A percentile compares a stretch with the other conserved stretches of the same genome.
Conservation (phyloP, 2,113 vertebrate genomes). For the Seriola quinqueradiata region DNA sequence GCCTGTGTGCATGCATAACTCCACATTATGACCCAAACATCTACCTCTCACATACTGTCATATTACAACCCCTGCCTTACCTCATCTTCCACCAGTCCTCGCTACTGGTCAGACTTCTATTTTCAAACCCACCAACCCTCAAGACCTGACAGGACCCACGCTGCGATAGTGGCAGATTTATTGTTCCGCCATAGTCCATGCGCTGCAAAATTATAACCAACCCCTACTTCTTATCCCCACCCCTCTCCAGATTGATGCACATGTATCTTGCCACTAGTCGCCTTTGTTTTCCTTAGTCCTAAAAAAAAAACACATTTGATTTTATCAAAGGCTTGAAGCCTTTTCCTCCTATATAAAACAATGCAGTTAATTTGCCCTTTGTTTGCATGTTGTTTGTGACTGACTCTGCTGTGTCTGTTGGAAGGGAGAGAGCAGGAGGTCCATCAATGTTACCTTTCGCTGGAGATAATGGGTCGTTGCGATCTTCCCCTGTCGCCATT, state of each 20-base stretch:
- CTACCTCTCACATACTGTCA: conserved; percentile 1
- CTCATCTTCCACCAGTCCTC: conserved; percentile 15
- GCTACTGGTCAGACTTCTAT: conserved; percentile 3
- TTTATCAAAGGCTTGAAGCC: conserved; percentile 32
- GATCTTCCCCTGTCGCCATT: conserved; percentile 75
- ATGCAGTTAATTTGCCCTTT: conserved; percentile 6
- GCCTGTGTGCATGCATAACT: conserved; percentile 35
- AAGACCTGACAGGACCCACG: conserved; percentile 20
- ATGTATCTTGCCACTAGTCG: conserved; percentile 32
- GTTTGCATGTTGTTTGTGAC: conserved; percentile 26
- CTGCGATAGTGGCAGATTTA: conserved; percentile 45
- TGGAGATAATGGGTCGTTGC: conserved; percentile 53
- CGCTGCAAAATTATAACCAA: conserved; percentile 26
- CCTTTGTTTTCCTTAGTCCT: conserved; percentile 66
- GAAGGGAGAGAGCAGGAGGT: not conserved
- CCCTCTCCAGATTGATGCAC: conserved; percentile 36
- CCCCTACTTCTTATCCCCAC: conserved; percentile 38
- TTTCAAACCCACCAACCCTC: not conserved
- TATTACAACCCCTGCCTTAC: not conserved
- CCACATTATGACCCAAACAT: conserved; percentile 24
- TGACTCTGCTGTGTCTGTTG: not conserved
- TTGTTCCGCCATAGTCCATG: conserved; percentile 23
- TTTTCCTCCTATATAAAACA: conserved; percentile 22
- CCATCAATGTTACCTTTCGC: conserved; percentile 24
- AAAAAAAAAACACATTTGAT: conserved; percentile 47